Base-by-base conservation (phyloP, 2,888 invertebrate species). In the Trissonchulus sp. region DNA sequence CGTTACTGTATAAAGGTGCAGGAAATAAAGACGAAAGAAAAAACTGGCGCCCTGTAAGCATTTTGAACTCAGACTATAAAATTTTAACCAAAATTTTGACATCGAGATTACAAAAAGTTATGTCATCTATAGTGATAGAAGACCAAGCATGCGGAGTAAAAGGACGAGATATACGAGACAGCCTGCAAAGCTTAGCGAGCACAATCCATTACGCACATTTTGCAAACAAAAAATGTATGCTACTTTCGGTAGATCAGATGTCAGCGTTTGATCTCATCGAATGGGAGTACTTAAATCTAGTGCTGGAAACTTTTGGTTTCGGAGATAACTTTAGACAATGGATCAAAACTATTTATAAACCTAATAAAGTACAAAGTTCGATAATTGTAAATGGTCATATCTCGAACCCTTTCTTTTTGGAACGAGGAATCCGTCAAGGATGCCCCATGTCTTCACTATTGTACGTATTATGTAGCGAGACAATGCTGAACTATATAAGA, bases 381-480 rank as follows among this genome's bases (percentile, higher is more conserved):
- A 35, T 69, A n/a, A 2, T 3, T 33, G n/a, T 69, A 69, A 69
- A 69, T 34, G 71, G 71, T n/a, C 34, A 33, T 34, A 69, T 69
- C 34, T 69, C 71, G n/a, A n/a, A 8, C 3, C 31, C 28, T 31
- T 69, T 69, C 36, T n/a, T n/a, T 69, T 8, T 69, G 23, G 36
- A 69, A 23, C 23, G 37, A 69, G 71, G 71, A 36, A n/a, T 69
- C 15, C 34, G 71, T 33, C 71, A 69, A n/a, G 71, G 71, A 36
- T 69, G 71, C n/a, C 71, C 71, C 2, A 8, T 69, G 2, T 69
- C 71, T 15, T 35, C 71, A 15, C 34, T 69, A 8, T n/a, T 69
- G 3, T 69, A 69, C 71, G 71, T 69, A 15, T 35, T 69, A n/a
- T 30, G 3, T 2, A 35, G 8, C 37, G 71, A 69, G 34, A n/a